phyloP scores from a whole-genome alignment of 2,888 invertebrate species.

The Sceliomorpha sp. region DNA sequence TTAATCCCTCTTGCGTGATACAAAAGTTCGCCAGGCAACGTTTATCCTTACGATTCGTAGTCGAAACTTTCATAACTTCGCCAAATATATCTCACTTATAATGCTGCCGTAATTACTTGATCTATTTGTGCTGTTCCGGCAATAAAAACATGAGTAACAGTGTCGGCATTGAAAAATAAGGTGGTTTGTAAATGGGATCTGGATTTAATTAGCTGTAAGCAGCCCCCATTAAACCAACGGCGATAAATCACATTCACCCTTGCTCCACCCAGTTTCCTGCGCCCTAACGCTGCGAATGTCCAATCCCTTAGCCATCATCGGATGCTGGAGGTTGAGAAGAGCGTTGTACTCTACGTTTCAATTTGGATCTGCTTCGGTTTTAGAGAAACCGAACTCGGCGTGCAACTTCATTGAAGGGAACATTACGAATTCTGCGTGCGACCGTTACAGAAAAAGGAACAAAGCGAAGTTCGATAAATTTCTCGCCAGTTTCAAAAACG shows the following conservation, averaged over 20 bases:
- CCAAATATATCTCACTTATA: not conserved
- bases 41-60: too few relatives aligned
- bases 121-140: not conserved
- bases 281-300: slow-evolving; percentile 53
- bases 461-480: slow-evolving; percentile 13
- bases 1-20: too few relatives aligned
- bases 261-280: slow-evolving; percentile 19
- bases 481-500: too few relatives aligned
- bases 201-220: slow-evolving; percentile 79
- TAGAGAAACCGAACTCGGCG: slow-evolving; percentile 14
- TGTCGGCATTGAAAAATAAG: slow-evolving; percentile 10
- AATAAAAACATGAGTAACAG: slow-evolving; percentile 23
- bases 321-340: slow-evolving; percentile 48
- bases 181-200: slow-evolving; percentile 70
- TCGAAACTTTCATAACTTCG: too few relatives aligned
- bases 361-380: slow-evolving; percentile 71
- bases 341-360: slow-evolving; percentile 76
- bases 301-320: slow-evolving; percentile 41
- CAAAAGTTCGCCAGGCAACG: too few relatives aligned
- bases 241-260: slow-evolving; percentile 78
- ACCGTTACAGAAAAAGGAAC: slow-evolving; percentile 33
- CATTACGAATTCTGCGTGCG: slow-evolving; percentile 21
- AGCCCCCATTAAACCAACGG: slow-evolving; percentile 76
- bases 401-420: not conserved
- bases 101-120: not conserved